These are phyloP conservation scores for Molossus alvarezi DNA, from an alignment of 2,797 vertebrate genomes.

Conservation along the genomic window DNA sequence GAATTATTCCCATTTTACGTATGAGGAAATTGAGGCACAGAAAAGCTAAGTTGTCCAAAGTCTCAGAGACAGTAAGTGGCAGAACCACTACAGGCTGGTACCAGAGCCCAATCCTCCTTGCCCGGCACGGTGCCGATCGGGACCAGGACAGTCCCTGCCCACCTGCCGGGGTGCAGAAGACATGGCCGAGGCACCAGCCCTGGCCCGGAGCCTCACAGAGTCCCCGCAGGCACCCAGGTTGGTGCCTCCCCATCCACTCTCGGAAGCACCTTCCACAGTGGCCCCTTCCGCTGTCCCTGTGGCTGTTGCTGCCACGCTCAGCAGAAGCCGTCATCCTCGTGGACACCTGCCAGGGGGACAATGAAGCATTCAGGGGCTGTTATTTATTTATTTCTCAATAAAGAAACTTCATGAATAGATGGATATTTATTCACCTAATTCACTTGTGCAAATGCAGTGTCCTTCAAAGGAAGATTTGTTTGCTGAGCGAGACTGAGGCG, in stretches of 20 bases:
- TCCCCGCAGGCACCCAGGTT: neutral
- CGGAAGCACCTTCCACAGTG: fast-evolving
- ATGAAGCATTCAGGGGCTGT: conserved; percentile 82
- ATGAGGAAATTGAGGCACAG: neutral
- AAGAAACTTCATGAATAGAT: conserved; percentile 87
- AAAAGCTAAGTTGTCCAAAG: neutral
- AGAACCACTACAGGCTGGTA: neutral
- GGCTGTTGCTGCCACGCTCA: fast-evolving
- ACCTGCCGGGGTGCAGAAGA: fast-evolving
- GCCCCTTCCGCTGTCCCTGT: neutral
- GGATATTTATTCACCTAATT: conserved; percentile 86
- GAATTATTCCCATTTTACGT: neutral
- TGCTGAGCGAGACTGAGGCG: conserved; percentile 81
- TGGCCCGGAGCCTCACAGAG: neutral
- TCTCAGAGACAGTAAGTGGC: neutral
- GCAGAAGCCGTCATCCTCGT: neutral
- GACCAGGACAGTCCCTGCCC: fast-evolving
- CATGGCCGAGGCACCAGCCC: fast-evolving
- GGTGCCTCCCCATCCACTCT: neutral
- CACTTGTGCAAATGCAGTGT: conserved; percentile 87
- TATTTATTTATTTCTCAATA: conserved; percentile 88
- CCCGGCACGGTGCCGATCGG: fast-evolving
- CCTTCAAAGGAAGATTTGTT: conserved; percentile 89
- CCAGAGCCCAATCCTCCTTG: fast-evolving
- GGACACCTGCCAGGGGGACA: conserved; percentile 83